Evolutionary conservation across 2,113 vertebrate species (phyloP).

Genomic region (Sinosuthora webbiana): DNA sequence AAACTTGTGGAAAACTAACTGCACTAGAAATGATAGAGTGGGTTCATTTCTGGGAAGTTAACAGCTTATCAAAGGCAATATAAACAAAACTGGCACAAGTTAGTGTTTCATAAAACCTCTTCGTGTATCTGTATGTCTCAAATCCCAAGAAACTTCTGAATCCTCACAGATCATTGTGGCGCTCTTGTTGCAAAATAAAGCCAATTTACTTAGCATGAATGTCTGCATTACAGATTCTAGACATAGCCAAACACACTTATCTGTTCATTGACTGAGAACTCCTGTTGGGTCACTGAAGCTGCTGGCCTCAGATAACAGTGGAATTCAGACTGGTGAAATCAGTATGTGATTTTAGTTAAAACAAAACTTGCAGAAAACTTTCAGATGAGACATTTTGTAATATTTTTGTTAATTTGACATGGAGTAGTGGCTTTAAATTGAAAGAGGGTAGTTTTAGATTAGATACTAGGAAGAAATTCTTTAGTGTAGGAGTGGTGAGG

Average conservation of each 20-base stretch:
- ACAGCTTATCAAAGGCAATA: background rate
- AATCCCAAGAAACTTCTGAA: background rate
- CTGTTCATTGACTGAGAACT: background rate
- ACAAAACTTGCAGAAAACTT: background rate
- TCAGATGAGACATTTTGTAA: background rate
- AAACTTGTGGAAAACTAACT: background rate
- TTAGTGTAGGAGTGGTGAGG: background rate
- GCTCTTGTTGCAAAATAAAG: background rate
- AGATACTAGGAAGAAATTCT: background rate
- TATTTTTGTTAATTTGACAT: background rate
- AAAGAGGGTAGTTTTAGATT: background rate
- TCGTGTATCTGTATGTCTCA: background rate
- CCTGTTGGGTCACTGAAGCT: background rate
- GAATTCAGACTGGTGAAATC: background rate
- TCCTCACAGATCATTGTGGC: background rate
- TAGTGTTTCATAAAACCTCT: background rate
- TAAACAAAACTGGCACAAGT: background rate
- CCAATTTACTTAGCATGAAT: background rate
- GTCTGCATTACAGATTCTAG: background rate
- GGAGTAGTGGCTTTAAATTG: background rate
- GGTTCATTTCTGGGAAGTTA: background rate
- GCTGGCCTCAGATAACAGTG: background rate
- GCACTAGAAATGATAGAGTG: background rate
- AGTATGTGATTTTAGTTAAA: background rate
- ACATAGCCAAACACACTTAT: background rate